Evolutionary conservation across 2,113 vertebrate genomes (phyloP).

Genomic region (Elephas maximus): DNA sequence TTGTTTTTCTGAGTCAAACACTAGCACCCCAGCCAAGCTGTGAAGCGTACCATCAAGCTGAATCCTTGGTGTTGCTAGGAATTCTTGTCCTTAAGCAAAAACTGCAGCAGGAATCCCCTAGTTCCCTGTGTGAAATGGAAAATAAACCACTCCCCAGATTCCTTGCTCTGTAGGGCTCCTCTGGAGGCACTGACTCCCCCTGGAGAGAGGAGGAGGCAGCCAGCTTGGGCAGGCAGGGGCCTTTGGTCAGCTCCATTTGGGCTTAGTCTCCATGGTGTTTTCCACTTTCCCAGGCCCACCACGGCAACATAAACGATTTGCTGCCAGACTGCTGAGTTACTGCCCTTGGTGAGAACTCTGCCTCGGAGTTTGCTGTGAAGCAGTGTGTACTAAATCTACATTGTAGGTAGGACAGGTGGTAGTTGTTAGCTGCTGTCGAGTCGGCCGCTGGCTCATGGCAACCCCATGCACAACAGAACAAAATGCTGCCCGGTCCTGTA

Average conservation of each 20-base stretch:
- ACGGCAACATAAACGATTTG: neutral
- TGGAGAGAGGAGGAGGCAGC: neutral
- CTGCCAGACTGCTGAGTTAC: neutral
- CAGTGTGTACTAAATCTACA: neutral
- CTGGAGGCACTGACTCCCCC: neutral
- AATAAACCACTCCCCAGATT: neutral
- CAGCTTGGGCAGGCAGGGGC: neutral
- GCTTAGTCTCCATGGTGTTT: conserved; percentile 63
- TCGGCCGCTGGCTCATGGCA: neutral
- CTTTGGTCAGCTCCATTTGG: neutral
- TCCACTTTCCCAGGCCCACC: conserved; percentile 67
- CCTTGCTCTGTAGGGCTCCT: neutral
- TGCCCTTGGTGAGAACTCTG: neutral
- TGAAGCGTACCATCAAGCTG: neutral
- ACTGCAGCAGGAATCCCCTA: neutral
- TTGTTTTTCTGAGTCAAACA: neutral
- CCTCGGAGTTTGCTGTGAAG: neutral
- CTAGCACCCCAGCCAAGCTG: neutral
- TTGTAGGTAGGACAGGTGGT: fast-evolving
- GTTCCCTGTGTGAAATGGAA: neutral
- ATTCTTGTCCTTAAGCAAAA: conserved; percentile 60
- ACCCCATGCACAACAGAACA: neutral
- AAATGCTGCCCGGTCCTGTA: neutral
- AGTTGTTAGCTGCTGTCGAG: neutral
- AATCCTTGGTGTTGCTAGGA: conserved; percentile 67